phyloP scores from a whole-genome alignment of 2,888 invertebrate genomes.

The Andrena marginata region DNA sequence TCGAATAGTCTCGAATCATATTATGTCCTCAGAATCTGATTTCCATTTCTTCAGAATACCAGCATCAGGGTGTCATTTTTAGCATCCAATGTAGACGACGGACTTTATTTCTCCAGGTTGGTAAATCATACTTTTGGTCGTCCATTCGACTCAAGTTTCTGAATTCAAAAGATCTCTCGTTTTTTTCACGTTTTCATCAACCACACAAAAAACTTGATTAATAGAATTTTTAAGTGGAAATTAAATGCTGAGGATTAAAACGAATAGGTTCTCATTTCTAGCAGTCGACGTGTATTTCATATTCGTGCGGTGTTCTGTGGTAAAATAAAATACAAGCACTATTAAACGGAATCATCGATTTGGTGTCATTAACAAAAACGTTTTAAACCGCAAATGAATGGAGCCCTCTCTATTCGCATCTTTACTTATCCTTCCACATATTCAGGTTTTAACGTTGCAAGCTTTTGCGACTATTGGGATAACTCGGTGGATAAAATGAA shows the following conservation, averaged over 20 bases:
- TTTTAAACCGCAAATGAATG: neutral
- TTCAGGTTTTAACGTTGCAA: neutral
- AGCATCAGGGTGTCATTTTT: neutral
- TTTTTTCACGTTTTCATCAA: neutral
- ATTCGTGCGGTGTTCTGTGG: too few species aligned
- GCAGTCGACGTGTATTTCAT: too few species aligned
- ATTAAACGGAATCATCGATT: neutral
- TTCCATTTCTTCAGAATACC: neutral
- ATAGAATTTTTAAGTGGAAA: neutral
- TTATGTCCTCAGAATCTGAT: neutral
- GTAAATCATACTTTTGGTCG: neutral
- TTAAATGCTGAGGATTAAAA: neutral
- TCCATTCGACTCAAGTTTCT: neutral
- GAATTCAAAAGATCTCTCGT: neutral
- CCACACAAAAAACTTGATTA: neutral
- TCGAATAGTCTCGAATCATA: conserved; percentile 1
- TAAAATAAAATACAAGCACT: neutral
- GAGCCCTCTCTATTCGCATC: neutral
- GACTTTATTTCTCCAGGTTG: neutral
- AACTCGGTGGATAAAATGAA: conserved; percentile 12
- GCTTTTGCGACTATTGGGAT: conserved; percentile 9
- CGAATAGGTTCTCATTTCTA: too few species aligned
- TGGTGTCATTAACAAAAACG: neutral
- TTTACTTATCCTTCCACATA: conserved; percentile 28
- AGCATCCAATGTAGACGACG: neutral